Evolutionary conservation across 2,113 vertebrate genomes (phyloP).

Genomic region (Tetrax tetrax): DNA sequence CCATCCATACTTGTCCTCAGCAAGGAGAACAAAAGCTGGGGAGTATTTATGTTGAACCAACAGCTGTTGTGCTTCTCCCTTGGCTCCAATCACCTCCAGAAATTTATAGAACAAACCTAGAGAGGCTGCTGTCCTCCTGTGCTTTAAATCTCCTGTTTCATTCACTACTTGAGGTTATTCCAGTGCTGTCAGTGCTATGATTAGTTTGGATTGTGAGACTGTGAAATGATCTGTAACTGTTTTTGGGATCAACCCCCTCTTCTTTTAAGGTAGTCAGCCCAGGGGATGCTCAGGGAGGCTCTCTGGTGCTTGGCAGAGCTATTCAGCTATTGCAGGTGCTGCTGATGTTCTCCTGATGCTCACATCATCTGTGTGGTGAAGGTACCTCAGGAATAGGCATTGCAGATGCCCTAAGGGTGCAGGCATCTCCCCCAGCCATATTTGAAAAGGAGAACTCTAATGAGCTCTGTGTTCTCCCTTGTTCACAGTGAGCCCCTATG

Average conservation of each 20-base stretch:
- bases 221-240: neutral
- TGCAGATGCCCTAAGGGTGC: neutral
- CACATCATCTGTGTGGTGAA: neutral
- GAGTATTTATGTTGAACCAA: neutral
- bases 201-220: neutral
- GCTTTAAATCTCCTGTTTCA: neutral
- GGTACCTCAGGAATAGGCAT: neutral
- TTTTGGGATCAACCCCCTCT: neutral
- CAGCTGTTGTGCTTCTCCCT: neutral
- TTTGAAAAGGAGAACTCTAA: neutral
- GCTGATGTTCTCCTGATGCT: neutral
- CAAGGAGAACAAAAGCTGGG: neutral
- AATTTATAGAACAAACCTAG: neutral
- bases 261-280: neutral
- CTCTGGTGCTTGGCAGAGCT: neutral
- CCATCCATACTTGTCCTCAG: neutral
- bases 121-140: neutral
- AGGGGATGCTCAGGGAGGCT: neutral
- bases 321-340: neutral
- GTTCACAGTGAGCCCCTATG: neutral
- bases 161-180: neutral
- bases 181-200: neutral
- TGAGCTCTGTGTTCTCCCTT: neutral
- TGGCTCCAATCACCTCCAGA: neutral
- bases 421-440: neutral